phyloP scores from a whole-genome alignment of 2,797 vertebrate species.

The Poeciliopsis gracilis region DNA sequence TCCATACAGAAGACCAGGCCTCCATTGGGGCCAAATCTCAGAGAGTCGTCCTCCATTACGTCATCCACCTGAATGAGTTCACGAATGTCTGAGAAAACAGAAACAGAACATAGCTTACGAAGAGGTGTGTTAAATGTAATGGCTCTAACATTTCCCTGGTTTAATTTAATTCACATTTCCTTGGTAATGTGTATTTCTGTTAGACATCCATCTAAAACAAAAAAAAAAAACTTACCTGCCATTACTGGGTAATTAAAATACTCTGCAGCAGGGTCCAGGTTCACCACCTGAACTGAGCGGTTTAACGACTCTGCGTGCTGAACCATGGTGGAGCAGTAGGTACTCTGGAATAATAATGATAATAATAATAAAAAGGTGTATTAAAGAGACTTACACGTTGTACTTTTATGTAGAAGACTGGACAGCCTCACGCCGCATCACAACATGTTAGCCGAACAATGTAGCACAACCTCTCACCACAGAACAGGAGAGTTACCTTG shows the following conservation, averaged over 20 bases:
- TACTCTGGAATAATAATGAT: slow-evolving; percentile 82
- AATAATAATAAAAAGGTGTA: neutral
- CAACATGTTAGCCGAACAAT: slow-evolving; percentile 33
- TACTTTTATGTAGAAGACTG: neutral
- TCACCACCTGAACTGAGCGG: slow-evolving; percentile 93
- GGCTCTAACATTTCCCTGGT: neutral
- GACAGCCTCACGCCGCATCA: slow-evolving; percentile 43
- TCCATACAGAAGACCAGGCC: slow-evolving; percentile 99
- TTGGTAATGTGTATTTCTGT: neutral
- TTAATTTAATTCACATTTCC: neutral
- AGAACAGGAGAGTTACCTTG: slow-evolving; percentile 81
- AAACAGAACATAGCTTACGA: slow-evolving; percentile 2
- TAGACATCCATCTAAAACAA: neutral
- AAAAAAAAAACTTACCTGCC: slow-evolving; percentile 83
- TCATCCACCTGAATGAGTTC: slow-evolving; percentile 97
- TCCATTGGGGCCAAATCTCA: slow-evolving; percentile 94
- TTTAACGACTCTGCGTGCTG: slow-evolving; percentile 88
- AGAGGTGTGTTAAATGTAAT: neutral
- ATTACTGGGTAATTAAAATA: slow-evolving; percentile 91
- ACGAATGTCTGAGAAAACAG: slow-evolving; percentile 84
- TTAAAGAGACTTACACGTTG: neutral
- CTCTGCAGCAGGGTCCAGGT: slow-evolving; percentile 95
- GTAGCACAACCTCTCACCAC: slow-evolving; percentile 10
- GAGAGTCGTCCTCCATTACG: slow-evolving; percentile 93
- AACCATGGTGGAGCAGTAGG: slow-evolving; percentile 93